Conservation (phyloP, 2,888 invertebrate genomes). For the Lithophane leautieri region DNA sequence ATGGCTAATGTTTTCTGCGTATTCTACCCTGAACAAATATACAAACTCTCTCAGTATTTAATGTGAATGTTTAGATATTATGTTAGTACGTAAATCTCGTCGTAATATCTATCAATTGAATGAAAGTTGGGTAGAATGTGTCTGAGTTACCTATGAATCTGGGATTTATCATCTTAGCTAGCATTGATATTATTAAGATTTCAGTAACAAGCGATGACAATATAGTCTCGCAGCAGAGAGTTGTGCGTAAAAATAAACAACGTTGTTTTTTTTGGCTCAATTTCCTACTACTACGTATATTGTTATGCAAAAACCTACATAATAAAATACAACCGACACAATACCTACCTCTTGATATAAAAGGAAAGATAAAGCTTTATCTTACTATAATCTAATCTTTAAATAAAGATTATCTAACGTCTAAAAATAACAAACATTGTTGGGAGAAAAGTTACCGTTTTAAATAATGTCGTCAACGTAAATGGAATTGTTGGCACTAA, state of each 20-base stretch:
- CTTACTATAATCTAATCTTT: constrained; percentile 32
- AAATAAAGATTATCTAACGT: constrained; percentile 24
- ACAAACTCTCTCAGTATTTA: constrained; percentile 22
- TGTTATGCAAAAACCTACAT: constrained; percentile 20
- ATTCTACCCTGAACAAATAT: constrained; percentile 40
- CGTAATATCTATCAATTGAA: constrained; percentile 22
- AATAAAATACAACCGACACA: too few relatives aligned
- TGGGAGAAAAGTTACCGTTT: constrained; percentile 20
- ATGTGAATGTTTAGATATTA: constrained; percentile 23
- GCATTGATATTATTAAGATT: constrained; percentile 14
- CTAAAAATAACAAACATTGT: constrained; percentile 29
- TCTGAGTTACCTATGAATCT: neutral
- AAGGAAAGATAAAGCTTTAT: constrained; percentile 30
- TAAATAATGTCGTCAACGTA: constrained; percentile 8
- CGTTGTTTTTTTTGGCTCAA: constrained; percentile 57
- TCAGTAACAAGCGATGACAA: constrained; percentile 27
- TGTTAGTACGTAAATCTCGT: constrained; percentile 19
- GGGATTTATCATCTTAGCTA: neutral
- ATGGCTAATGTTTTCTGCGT: constrained; percentile 46
- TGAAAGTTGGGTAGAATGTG: constrained; percentile 17
- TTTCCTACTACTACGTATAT: constrained; percentile 39
- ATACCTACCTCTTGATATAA: constrained; percentile 14
- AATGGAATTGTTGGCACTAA: constrained; percentile 10
- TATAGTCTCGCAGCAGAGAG: constrained; percentile 11
- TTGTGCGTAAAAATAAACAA: constrained; percentile 48